Evolutionary conservation across 1,140 invertebrate species (phyloP).

Genomic region (Drosophila ogumai): DNA sequence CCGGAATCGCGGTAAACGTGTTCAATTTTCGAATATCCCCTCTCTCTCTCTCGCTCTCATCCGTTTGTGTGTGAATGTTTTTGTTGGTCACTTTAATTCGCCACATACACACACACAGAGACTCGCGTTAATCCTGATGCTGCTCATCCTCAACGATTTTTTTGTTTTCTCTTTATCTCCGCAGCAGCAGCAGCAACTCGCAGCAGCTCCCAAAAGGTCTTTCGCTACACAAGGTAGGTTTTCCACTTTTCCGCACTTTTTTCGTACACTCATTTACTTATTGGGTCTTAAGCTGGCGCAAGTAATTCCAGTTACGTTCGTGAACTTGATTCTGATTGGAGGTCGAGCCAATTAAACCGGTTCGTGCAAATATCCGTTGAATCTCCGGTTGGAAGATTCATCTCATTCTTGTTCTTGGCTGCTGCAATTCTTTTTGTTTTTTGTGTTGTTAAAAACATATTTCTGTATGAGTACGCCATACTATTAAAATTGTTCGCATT

Average conservation of each 20-base stretch:
- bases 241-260: not conserved
- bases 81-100: conserved; percentile 55
- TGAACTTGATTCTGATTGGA: conserved; percentile 81
- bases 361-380: conserved; percentile 45
- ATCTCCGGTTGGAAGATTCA: conserved; percentile 20
- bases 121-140: conserved; percentile 35
- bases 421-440: conserved; percentile 15
- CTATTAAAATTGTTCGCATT: too few relatives aligned
- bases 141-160: conserved; percentile 38
- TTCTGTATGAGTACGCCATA: too few relatives aligned
- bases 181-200: conserved; percentile 25
- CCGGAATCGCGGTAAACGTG: conserved; percentile 47
- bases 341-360: conserved; percentile 77
- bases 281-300: conserved; percentile 27
- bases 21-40: conserved; percentile 45
- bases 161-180: conserved; percentile 37
- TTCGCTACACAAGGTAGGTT: conserved; percentile 18
- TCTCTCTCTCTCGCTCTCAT: conserved; percentile 10
- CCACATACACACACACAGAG: conserved; percentile 40
- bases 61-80: conserved; percentile 18
- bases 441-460: not conserved
- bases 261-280: conserved; percentile 18
- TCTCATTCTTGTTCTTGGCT: conserved; percentile 13
- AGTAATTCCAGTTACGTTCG: conserved; percentile 33
- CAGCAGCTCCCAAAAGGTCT: conserved; percentile 13